Conservation (phyloP, 2,113 vertebrate genomes). For the Rhinopomastus cyanomelas region DNA sequence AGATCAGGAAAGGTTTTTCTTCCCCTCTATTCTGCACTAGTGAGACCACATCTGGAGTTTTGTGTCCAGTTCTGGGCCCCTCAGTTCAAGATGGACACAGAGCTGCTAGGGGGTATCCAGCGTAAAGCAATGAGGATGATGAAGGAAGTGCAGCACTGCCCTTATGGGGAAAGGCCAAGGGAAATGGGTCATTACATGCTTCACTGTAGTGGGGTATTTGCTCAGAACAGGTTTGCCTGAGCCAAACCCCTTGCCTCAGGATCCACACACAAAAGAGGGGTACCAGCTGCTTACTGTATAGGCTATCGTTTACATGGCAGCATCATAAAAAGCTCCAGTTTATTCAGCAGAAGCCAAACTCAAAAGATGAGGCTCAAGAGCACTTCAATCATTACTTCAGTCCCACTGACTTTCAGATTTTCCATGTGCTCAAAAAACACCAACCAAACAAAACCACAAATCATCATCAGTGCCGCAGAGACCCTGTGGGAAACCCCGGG, state of each 20-base stretch:
- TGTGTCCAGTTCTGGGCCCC: too few relatives aligned
- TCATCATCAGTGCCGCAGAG: not conserved
- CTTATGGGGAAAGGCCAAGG: too few relatives aligned
- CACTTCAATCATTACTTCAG: not conserved
- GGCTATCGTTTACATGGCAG: not conserved
- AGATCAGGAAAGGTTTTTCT: too few relatives aligned
- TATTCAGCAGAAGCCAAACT: not conserved
- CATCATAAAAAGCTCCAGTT: not conserved
- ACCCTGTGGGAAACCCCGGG: not conserved
- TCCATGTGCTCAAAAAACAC: not conserved
- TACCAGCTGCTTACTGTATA: not conserved
- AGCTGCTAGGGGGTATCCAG: too few relatives aligned
- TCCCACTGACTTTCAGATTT: not conserved
- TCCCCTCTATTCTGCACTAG: too few relatives aligned
- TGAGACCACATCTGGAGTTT: too few relatives aligned
- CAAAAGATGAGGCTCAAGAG: not conserved
- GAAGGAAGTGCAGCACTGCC: too few relatives aligned
- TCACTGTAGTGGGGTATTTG: not conserved
- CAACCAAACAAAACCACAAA: not conserved
- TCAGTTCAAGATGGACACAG: too few relatives aligned
- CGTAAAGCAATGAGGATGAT: too few relatives aligned
- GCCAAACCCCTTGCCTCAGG: not conserved
- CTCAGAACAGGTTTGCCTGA: not conserved
- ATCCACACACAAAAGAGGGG: not conserved
- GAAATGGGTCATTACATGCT: not conserved